A percentile compares a stretch with the other conserved stretches of the same genome.
Conservation (phyloP, 2,888 invertebrate genomes). For the Bimastos eiseni region DNA sequence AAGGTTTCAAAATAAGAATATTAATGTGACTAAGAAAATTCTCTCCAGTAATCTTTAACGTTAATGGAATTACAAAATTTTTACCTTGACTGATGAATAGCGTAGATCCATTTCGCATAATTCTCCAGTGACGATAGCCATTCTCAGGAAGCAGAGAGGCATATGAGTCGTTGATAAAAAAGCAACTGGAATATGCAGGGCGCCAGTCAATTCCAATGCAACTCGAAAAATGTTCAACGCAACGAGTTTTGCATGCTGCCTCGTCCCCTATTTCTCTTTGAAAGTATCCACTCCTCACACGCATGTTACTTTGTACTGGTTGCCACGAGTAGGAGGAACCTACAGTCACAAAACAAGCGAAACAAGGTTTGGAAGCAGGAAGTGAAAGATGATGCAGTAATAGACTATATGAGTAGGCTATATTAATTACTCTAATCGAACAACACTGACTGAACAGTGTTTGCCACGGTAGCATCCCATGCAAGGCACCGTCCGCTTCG, state of each 20-base stretch:
- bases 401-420: too few species aligned
- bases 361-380: too few species aligned
- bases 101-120: background rate
- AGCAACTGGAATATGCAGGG: background rate
- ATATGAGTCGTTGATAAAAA: background rate
- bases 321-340: slow-evolving; percentile 13
- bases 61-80: too few species aligned
- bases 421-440: too few species aligned
- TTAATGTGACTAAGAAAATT: too few species aligned
- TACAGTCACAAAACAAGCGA: too few species aligned
- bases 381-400: too few species aligned
- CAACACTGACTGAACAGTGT: too few species aligned
- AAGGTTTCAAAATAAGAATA: too few species aligned
- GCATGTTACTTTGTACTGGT: background rate
- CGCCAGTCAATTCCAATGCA: background rate
- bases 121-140: background rate
- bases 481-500: too few species aligned
- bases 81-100: background rate
- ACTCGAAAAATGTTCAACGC: background rate
- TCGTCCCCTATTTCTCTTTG: background rate
- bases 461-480: too few species aligned
- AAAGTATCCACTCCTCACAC: background rate
- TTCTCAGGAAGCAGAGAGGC: background rate
- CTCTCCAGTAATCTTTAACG: too few species aligned
- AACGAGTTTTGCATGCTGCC: background rate